Base-by-base conservation (phyloP, 64 coral and sea anemone genomes). In the Stichodactyla helianthus region DNA sequence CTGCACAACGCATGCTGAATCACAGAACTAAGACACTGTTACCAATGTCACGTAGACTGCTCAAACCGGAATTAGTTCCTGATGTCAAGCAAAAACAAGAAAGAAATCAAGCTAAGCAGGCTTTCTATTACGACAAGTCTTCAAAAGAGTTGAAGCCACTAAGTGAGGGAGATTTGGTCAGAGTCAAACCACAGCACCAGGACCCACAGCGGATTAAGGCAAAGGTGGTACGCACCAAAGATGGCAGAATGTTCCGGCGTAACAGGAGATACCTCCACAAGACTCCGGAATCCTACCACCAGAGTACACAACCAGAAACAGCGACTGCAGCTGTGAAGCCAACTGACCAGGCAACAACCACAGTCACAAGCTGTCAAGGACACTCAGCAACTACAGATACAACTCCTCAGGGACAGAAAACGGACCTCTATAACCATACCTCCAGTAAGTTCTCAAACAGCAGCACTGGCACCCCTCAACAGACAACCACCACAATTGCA, bases 131-230 rank as follows among this genome's bases (percentile, higher is more conserved):
- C 50, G 58, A 87, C 50, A 83, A 83, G 51, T n/a, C 51, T 54
- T 31, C 81, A 18, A 83, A 83, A 57, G 81, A 83, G 23, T n/a
- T 83, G 54, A 53, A 79, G 3, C n/a, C 56, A n/a, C 90, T 92
- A n/a, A 87, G 17, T 10, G 62, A 76, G 15, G 88, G 88, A 74
- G 88, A 90, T 58, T 19, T 90, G 71, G 81, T 90, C 5, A 78
- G 76, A 60, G 84, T 50, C 23, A 86, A 91, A 26, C 84, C 89
- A 1, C 82, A 53, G 68, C 59, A 19, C 50, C 50, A 44, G 15
- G 20, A 50, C 6, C n/a, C 83, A 28, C 15, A 56, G 17, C 83
- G 71, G 71, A 52, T 76, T 13, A 92, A 92, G 28, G 85, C 85
- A 44, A 52, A 65, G 25, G 85, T 84, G 10, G 86, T 92, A 2